These are phyloP conservation scores for Eclectus roratus DNA, from an alignment of 2,113 vertebrate genomes.

Conservation along the genomic window DNA sequence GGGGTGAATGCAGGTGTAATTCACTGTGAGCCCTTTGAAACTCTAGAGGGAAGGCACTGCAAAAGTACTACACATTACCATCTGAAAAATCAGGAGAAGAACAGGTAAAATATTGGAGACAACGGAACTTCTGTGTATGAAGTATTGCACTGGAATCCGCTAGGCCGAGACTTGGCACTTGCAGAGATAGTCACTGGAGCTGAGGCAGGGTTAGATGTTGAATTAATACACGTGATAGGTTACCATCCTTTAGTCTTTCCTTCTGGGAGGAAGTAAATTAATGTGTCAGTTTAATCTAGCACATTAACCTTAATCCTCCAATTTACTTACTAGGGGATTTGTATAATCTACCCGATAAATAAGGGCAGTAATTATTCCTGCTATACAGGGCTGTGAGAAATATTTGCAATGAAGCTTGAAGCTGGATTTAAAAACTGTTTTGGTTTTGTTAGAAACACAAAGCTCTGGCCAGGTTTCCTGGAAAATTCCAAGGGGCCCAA, in stretches of 20 bases:
- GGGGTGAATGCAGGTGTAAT: neutral
- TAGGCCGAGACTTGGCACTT: neutral
- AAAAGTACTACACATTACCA: neutral
- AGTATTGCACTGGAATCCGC: neutral
- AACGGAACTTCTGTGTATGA: neutral
- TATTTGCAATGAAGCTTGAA: constrained; percentile 24
- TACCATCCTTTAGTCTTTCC: neutral
- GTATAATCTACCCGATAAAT: constrained; percentile 58
- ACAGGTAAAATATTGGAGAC: neutral
- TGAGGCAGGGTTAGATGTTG: constrained; percentile 15
- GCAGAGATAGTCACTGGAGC: constrained; percentile 3
- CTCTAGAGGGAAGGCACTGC: neutral
- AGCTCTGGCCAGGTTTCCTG: constrained; percentile 29
- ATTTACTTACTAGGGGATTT: constrained; percentile 64
- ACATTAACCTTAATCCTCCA: constrained; percentile 61
- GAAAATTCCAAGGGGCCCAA: constrained; percentile 25
- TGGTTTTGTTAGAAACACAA: constrained; percentile 52
- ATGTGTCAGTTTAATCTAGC: constrained; percentile 52
- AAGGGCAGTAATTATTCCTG: constrained; percentile 56
- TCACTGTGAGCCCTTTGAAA: neutral
- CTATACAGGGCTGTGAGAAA: constrained; percentile 20
- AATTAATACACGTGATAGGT: constrained; percentile 25
- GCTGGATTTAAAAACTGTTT: constrained; percentile 33
- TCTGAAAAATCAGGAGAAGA: neutral
- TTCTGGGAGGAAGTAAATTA: constrained; percentile 48